Percentiles rank a stretch among this genome's conserved stretches.
phyloP scores from a whole-genome alignment of 2,888 invertebrate species.

The Sthenelais limicola region DNA sequence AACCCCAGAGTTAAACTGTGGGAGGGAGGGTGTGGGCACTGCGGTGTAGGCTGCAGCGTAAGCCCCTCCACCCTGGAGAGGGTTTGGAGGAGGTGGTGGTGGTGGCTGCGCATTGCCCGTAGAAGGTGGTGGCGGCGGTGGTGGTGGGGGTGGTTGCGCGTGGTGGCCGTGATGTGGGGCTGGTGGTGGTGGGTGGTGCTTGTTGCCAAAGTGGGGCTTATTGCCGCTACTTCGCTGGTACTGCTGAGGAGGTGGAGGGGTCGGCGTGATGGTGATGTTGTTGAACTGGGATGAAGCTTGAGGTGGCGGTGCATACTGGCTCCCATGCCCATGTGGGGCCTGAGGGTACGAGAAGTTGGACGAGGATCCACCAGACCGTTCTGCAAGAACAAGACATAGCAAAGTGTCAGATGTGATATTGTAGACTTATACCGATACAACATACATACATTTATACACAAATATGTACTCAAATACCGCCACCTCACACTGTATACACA shows the following conservation, averaged over 20 bases:
- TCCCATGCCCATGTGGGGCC: neutral
- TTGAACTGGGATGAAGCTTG: constrained; percentile 21
- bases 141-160: constrained; percentile 8
- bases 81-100: neutral
- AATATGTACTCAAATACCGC: too few species aligned
- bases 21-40: neutral
- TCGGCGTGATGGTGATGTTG: constrained; percentile 6
- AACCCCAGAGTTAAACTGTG: too few species aligned
- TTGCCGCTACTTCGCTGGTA: neutral
- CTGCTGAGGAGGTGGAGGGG: neutral
- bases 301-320: neutral
- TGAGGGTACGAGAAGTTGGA: constrained; percentile 5
- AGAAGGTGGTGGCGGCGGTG: neutral
- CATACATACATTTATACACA: too few species aligned
- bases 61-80: too few species aligned
- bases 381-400: constrained; percentile 4
- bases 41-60: constrained; percentile 9
- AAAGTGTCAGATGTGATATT: too few species aligned
- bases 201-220: neutral
- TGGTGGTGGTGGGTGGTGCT: neutral
- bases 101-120: constrained; percentile 4
- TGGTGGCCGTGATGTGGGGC: constrained; percentile 10
- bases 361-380: neutral
- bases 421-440: too few species aligned
- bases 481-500: too few species aligned